Base-by-base conservation (phyloP, 1,140 invertebrate species). In the Bombus picipes region DNA sequence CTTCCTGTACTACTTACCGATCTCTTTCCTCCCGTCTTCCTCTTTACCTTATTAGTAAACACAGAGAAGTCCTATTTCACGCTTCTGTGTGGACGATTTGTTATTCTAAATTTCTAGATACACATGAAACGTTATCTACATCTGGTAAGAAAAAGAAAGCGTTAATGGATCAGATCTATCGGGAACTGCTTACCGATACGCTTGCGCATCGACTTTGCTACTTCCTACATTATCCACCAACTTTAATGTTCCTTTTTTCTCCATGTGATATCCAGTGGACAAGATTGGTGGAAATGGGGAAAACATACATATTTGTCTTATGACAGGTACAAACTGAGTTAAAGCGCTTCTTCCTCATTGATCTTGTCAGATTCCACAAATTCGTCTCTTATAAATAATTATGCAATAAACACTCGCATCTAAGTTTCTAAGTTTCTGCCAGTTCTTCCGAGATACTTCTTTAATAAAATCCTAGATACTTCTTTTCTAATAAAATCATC, bases 1-100 rank as follows among this genome's bases (percentile, higher is more conserved):
- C 15, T 85, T 85, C 78, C 57, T 78, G 53, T 47, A 72, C 57
- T 25, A 39, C 53, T 59, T 43, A 32, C n/a, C 28, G 13, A 53
- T 34, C 34, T 66, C 43, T 70, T 72, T 68, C 71, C 34, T 59
- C 28, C n/a, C 22, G 25, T 57, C 68, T 32, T 72, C 13, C 39
- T 81, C 43, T 12, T 22, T 43, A 25, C 25, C 25, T 41, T 62
- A 47, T 43, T 53, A 62, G 22, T 0, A 6, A 15, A 70, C 25
- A n/a, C 13, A 53, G 5, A 22, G 1, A 59, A 43, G 9, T 53
- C 9, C 22, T 22, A 18, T 73, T 72, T 81, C 12, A 18, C 25
- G 39, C 3, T 41, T 25, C n/a, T 10, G 28, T 37, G n/a, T 3
- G 59, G 4, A 0, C 18, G 4, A 32, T 34, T 34, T 62, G 12